Evolutionary conservation across 2,888 invertebrate genomes (phyloP).

Genomic region (Temnothorax ravouxi): DNA sequence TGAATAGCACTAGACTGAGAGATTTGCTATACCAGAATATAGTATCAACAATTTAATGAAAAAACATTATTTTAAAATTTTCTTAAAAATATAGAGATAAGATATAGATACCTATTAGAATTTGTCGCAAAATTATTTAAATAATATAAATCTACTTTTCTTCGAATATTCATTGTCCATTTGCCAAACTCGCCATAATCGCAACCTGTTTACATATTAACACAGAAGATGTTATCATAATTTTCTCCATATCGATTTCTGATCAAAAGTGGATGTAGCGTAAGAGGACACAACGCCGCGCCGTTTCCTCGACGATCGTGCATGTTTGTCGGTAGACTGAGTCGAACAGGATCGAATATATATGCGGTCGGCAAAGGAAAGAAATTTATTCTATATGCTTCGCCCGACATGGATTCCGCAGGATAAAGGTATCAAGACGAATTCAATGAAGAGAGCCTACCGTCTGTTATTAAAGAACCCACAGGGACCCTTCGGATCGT

Average conservation of each 20-base stretch:
- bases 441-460: slow-evolving; percentile 77
- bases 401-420: slow-evolving; percentile 65
- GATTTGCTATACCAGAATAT: neutral
- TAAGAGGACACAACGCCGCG: slow-evolving; percentile 35
- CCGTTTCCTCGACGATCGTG: no score
- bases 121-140: neutral
- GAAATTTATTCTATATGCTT: slow-evolving; percentile 70
- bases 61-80: neutral
- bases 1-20: neutral
- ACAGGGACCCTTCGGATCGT: slow-evolving; percentile 64
- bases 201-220: slow-evolving; percentile 31
- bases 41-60: neutral
- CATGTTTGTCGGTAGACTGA: no score
- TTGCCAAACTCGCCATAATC: slow-evolving; percentile 1
- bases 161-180: neutral
- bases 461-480: slow-evolving; percentile 72
- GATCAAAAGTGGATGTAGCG: slow-evolving; percentile 30
- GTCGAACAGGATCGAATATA: slow-evolving; percentile 62
- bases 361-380: slow-evolving; percentile 59
- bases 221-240: slow-evolving; percentile 39
- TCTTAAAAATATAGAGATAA: neutral
- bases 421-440: slow-evolving; percentile 75
- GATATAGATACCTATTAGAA: neutral
- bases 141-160: neutral
- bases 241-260: slow-evolving; percentile 54